A percentile compares a stretch with the other conserved stretches of the same genome.
Evolutionary conservation across 2,888 invertebrate species (phyloP).

Genomic region (Fragum fragum): DNA sequence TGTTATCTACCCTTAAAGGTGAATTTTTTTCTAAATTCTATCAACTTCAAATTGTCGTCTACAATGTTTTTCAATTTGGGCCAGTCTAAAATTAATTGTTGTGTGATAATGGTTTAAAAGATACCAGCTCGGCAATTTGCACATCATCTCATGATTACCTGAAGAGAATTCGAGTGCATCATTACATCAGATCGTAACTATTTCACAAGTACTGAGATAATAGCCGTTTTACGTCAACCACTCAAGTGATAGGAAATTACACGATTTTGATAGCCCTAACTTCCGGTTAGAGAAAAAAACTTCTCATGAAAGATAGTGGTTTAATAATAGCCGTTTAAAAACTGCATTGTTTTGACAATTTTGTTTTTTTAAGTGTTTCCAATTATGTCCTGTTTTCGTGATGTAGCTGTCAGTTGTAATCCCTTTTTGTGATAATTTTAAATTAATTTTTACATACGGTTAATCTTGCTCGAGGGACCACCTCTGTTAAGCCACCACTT

Average conservation of each 20-base stretch:
- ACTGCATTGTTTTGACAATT: not conserved
- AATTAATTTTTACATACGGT: no score
- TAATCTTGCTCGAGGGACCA: no score
- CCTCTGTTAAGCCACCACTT: no score
- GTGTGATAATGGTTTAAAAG: not conserved
- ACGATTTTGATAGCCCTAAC: conserved; percentile 23
- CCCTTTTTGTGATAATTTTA: no score
- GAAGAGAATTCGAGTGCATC: conserved; percentile 16
- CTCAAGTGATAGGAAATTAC: conserved; percentile 26
- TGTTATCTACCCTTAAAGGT: no score
- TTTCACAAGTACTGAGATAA: conserved; percentile 21
- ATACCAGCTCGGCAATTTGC: not conserved
- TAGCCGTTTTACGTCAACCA: conserved; percentile 16
- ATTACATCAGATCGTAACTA: conserved; percentile 27
- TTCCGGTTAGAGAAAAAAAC: conserved; percentile 3
- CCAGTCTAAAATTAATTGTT: no score
- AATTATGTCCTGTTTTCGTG: not conserved
- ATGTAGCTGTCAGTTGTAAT: no score
- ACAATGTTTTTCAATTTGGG: no score
- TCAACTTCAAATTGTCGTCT: no score
- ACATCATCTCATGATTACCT: conserved; percentile 20
- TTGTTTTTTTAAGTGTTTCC: not conserved
- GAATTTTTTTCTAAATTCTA: no score
- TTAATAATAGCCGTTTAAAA: not conserved
- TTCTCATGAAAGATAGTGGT: not conserved